phyloP scores from a whole-genome alignment of 2,888 invertebrate genomes.

The Polyommatus iphigenia region DNA sequence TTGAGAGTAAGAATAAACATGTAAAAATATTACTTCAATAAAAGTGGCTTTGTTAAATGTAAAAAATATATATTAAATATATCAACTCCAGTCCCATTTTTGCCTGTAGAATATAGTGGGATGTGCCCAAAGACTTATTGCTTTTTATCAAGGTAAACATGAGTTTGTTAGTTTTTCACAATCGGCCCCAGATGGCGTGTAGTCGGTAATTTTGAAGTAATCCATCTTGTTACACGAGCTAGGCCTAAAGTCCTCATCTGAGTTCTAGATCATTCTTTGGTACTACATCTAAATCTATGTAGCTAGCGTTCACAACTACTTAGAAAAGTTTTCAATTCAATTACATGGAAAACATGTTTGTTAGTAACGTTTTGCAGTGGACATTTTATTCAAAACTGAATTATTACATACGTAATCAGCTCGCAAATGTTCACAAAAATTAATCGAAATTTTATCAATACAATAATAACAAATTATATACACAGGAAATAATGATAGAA shows the following conservation, averaged over 20 bases:
- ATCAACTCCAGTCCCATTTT: constrained; percentile 21
- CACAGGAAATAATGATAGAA: neutral
- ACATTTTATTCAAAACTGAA: neutral
- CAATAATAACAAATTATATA: neutral
- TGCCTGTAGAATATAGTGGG: neutral
- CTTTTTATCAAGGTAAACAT: neutral
- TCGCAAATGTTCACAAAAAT: neutral
- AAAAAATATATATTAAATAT: neutral
- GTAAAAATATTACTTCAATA: constrained; percentile 14
- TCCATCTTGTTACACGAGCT: neutral
- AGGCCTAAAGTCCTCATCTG: neutral
- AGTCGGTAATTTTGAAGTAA: neutral
- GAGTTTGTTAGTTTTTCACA: neutral
- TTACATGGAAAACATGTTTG: neutral
- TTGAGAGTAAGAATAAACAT: constrained; percentile 10
- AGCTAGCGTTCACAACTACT: constrained; percentile 6
- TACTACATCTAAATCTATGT: constrained; percentile 2
- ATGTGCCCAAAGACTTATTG: neutral
- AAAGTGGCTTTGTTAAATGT: constrained; percentile 14
- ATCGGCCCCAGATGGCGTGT: neutral
- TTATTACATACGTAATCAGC: neutral
- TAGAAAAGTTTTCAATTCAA: constrained; percentile 1
- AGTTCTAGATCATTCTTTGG: constrained; percentile 19
- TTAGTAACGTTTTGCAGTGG: neutral
- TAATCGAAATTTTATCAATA: neutral